A percentile compares a stretch with the other conserved stretches of the same genome.
Conservation (phyloP, 2,888 invertebrate genomes). For the Orchesella flavescens region DNA sequence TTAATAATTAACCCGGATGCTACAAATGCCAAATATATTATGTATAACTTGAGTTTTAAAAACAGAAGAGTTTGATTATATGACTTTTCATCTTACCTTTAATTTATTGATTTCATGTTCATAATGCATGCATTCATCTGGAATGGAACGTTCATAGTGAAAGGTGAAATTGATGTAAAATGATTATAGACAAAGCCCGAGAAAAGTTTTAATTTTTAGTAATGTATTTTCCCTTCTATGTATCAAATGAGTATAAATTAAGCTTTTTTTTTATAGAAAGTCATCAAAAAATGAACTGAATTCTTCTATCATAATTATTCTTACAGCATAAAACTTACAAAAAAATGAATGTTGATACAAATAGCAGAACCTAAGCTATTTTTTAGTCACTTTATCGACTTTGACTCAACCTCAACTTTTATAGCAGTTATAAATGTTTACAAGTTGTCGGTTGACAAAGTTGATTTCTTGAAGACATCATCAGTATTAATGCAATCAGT, state of each 20-base stretch:
- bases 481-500: not conserved
- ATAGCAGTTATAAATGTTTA: not conserved
- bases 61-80: not conserved
- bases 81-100: not conserved
- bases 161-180: not conserved
- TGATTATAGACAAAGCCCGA: not conserved
- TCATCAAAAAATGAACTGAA: constrained; percentile 8
- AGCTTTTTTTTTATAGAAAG: not conserved
- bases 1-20: constrained; percentile 32
- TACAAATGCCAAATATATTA: constrained; percentile 34
- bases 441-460: not conserved
- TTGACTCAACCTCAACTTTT: not conserved
- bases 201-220: not conserved
- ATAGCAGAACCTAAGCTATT: constrained; percentile 34
- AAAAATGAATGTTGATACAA: constrained; percentile 36
- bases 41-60: not conserved
- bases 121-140: not conserved
- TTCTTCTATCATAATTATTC: constrained; percentile 12
- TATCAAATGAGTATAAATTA: constrained; percentile 40
- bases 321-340: constrained; percentile 44
- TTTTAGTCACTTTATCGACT: constrained; percentile 14
- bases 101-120: not conserved
- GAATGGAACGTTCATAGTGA: not conserved
- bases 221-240: constrained; percentile 17
- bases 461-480: not conserved